A percentile compares a stretch with the other conserved stretches of the same genome.
Conservation (phyloP, 64 coral and sea anemone species). For the Porites australiensis region DNA sequence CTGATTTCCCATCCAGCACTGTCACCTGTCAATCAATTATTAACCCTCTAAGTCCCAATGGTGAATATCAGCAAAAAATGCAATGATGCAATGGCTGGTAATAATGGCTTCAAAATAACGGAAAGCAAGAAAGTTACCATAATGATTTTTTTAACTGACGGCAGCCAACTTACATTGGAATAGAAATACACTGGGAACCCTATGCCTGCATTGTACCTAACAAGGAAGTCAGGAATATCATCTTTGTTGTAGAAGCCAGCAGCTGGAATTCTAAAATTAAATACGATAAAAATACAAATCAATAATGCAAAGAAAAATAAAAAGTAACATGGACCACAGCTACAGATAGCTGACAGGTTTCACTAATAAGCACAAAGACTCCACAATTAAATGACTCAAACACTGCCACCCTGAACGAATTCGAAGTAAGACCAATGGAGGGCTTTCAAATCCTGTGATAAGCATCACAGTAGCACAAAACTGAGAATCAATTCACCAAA, state of each 20-base stretch:
- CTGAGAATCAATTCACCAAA: no score
- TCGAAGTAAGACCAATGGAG: no score
- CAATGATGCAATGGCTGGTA: no score
- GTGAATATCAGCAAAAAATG: no score
- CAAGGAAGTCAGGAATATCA: slow-evolving; percentile 87
- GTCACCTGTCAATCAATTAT: slow-evolving; percentile 63
- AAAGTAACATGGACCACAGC: no score
- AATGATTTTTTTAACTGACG: background rate
- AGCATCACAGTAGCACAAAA: no score
- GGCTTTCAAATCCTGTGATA: no score
- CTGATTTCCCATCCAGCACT: slow-evolving; percentile 92
- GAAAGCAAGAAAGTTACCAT: background rate
- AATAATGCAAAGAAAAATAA: background rate
- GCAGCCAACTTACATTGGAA: slow-evolving; percentile 56
- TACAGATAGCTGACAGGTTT: no score
- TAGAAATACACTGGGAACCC: slow-evolving; percentile 94
- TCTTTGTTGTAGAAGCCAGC: slow-evolving; percentile 93
- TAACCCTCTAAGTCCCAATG: no score
- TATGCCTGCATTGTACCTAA: slow-evolving; percentile 87
- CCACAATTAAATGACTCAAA: no score
- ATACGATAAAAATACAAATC: background rate
- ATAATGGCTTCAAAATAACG: background rate
- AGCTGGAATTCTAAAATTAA: slow-evolving; percentile 70
- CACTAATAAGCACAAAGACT: no score
- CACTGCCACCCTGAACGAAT: no score